Evolutionary conservation across 2,113 vertebrate species (phyloP).

Genomic region (Misgurnus anguillicaudatus): DNA sequence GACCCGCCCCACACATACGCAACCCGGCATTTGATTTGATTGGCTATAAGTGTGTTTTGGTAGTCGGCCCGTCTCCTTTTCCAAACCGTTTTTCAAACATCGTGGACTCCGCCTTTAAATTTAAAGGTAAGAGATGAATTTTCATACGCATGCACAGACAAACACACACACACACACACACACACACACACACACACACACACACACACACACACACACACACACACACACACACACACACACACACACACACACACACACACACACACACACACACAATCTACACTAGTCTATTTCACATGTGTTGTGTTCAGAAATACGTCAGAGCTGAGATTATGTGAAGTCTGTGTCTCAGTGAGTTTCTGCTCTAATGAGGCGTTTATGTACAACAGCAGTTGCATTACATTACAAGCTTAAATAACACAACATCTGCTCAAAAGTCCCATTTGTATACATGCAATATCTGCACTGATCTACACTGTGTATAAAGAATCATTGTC

Average conservation of each 20-base stretch:
- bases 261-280: background rate
- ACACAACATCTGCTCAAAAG: constrained; percentile 34
- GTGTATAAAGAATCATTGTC: too few species aligned
- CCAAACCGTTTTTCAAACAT: too few species aligned
- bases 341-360: background rate
- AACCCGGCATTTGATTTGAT: too few species aligned
- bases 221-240: background rate
- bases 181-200: too few species aligned
- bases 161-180: too few species aligned
- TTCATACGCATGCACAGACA: too few species aligned
- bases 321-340: background rate
- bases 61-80: too few species aligned
- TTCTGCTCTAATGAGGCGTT: background rate
- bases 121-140: too few species aligned
- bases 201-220: background rate
- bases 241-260: background rate
- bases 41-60: too few species aligned
- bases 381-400: background rate
- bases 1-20: too few species aligned
- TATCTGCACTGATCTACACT: background rate
- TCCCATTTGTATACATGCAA: background rate
- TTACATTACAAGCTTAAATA: background rate
- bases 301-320: background rate
- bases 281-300: background rate
- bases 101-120: too few species aligned